Evolutionary conservation across 2,888 invertebrate genomes (phyloP).

Genomic region (Eurytoma adleriae): DNA sequence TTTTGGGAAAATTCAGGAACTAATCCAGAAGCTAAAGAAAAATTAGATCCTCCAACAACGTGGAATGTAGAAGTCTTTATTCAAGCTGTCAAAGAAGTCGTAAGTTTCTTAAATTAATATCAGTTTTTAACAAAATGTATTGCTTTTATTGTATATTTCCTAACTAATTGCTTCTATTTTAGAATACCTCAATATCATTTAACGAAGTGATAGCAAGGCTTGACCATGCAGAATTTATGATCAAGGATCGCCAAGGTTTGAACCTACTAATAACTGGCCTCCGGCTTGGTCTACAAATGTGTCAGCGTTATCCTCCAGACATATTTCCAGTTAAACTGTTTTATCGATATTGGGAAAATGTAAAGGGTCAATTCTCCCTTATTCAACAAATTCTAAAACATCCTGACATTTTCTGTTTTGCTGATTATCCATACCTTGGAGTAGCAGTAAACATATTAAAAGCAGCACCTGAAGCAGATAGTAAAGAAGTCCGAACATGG

Average conservation of each 20-base stretch:
- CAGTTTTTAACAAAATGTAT: constrained; percentile 10
- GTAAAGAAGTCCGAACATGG: constrained; percentile 96
- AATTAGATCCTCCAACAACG: constrained; percentile 76
- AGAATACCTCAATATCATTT: constrained; percentile 89
- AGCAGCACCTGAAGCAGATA: constrained; percentile 95
- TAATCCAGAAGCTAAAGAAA: constrained; percentile 78
- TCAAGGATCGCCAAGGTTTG: constrained; percentile 92
- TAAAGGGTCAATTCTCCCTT: constrained; percentile 94
- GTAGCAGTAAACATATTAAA: constrained; percentile 94
- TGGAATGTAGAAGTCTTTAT: constrained; percentile 98
- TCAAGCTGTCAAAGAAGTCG: constrained; percentile 92
- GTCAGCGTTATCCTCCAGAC: constrained; percentile 82
- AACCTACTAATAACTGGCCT: constrained; percentile 89
- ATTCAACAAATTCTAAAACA: constrained; percentile 91
- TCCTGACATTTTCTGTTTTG: constrained; percentile 95
- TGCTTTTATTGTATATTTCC: not conserved
- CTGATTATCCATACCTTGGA: constrained; percentile 92
- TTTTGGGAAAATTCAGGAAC: constrained; percentile 80
- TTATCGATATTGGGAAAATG: constrained; percentile 94
- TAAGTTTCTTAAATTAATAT: constrained; percentile 70
- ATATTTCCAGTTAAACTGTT: constrained; percentile 92
- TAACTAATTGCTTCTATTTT: constrained; percentile 43
- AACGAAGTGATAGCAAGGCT: constrained; percentile 93
- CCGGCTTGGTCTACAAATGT: constrained; percentile 86
- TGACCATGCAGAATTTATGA: constrained; percentile 92